Conservation (phyloP, 2,113 vertebrate species). For the Pontoporia blainvillei region DNA sequence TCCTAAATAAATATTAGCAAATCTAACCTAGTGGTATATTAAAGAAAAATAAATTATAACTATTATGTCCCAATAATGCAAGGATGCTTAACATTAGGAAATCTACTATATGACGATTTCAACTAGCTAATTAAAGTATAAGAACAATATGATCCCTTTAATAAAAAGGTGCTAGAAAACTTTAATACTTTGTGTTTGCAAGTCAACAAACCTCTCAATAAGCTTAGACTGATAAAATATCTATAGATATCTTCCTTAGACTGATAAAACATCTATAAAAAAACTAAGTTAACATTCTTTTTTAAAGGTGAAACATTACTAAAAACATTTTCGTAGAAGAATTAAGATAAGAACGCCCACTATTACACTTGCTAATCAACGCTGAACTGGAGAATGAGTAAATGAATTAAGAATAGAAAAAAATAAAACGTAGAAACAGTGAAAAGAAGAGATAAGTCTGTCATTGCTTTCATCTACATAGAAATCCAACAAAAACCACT, state of each 20-base stretch:
- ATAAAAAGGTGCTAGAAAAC: neutral
- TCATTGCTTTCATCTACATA: neutral
- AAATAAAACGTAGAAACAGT: neutral
- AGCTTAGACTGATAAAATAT: neutral
- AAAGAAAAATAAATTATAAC: neutral
- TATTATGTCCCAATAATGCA: neutral
- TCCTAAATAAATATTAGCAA: neutral
- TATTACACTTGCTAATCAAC: neutral
- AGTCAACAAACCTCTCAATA: neutral
- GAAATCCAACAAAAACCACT: neutral
- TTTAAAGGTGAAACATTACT: neutral
- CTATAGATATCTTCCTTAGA: neutral
- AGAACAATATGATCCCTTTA: neutral
- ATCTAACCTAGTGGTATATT: neutral
- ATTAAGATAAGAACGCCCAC: neutral
- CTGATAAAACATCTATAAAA: neutral
- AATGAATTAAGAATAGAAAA: neutral
- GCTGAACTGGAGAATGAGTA: neutral
- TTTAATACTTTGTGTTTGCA: neutral
- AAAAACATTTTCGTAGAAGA: neutral
- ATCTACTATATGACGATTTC: neutral
- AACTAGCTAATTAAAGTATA: neutral
- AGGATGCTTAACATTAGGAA: neutral
- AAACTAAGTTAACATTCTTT: neutral
- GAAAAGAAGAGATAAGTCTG: neutral